A percentile compares a stretch with the other conserved stretches of the same genome.
phyloP scores from a whole-genome alignment of 2,113 vertebrate genomes.

The Gymnorhina tibicen region DNA sequence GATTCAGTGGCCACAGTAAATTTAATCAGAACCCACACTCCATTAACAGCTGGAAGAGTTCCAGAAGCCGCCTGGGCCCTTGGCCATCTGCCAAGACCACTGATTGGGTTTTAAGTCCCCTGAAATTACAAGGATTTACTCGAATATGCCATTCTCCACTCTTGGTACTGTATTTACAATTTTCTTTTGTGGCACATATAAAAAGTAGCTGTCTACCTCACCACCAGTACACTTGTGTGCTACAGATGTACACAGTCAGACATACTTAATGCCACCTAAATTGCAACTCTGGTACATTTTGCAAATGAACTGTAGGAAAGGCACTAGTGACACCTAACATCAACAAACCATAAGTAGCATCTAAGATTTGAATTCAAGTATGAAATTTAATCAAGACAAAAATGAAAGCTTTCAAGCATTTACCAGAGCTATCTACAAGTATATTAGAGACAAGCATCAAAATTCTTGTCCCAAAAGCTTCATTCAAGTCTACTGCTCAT shows the following conservation, averaged over 20 bases:
- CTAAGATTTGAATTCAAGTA: neutral
- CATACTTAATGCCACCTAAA: neutral
- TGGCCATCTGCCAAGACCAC: constrained; percentile 27
- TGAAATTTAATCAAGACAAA: neutral
- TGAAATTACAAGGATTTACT: constrained; percentile 34
- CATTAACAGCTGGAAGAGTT: constrained; percentile 50
- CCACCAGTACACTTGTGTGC: neutral
- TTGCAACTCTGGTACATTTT: neutral
- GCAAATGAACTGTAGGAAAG: neutral
- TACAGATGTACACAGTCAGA: neutral
- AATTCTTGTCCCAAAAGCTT: neutral
- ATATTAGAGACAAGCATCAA: neutral
- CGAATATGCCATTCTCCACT: neutral
- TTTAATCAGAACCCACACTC: constrained; percentile 46
- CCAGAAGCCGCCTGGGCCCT: neutral
- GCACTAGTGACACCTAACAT: neutral
- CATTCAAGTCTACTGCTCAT: neutral
- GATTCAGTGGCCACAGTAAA: neutral
- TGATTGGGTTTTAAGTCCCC: constrained; percentile 30
- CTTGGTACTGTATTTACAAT: neutral
- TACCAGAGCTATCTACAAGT: neutral
- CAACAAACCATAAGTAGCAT: neutral
- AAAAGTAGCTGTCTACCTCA: neutral
- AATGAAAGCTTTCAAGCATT: neutral
- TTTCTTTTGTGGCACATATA: neutral